Evolutionary conservation across 2,797 vertebrate genomes (phyloP), one percentile per base, ranked within the genome.

Genomic region (Choloepus didactylus): DNA sequence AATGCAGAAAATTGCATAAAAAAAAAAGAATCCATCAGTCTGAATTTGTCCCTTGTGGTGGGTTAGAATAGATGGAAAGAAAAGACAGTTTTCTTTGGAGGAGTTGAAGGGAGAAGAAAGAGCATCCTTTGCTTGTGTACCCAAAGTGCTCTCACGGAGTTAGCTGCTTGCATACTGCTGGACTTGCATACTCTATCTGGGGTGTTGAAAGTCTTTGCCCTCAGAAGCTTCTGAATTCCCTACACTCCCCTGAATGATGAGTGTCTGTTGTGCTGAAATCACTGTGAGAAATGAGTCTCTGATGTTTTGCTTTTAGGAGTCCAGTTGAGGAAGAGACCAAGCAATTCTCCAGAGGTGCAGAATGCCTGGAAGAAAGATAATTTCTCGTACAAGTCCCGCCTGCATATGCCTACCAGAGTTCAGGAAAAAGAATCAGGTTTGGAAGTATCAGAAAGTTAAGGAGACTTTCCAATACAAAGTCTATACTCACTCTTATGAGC

Each of bases 1-100:
- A 49, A 10, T 12, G 9, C 49, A 49, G 49, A 49, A 49, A 49
- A 49, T 49, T 49, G 49, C 49, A 49, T 49, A 21, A 56, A 56
- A 18, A 35, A 56, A 56, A 56, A 56, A 21, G 7, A 85, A 23
- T 29, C 29, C 85, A 70, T 91, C 69, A 83, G 38, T 51, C 25
- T 35, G 51, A 67, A 54, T 95, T 16, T 89, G 31, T 38, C 35
- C 10, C 38, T 89, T 75, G 35, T 29, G 29, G 38, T 75, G 72
- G 75, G 15, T 89, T 92, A 64, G n/a, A 27, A 83, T 72, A 72
- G 77, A 70, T 49, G 54, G 44, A 67, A 87, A 94, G 54, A 67
- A 62, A 62, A 82, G 35, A 59, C 77, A 1, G 14, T 72, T 84
- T 82, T 82, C 54, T 80, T 11, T 77, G 62, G 64, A 92, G 27